Evolutionary conservation across 2,888 invertebrate species (phyloP), one percentile per base, ranked within the genome.

Genomic region (Pecten maximus): DNA sequence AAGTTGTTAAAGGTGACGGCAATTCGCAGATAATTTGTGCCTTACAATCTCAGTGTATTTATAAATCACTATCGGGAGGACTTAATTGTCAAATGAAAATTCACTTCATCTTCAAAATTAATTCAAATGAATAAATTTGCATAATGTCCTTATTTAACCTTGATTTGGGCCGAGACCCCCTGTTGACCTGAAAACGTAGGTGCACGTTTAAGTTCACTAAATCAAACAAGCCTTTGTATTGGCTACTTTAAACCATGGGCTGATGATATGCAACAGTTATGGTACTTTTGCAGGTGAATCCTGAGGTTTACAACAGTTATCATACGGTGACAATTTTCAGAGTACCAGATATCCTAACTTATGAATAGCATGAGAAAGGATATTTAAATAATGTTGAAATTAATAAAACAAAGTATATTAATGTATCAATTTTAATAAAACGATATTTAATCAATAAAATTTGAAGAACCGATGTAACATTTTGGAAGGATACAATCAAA

Each of bases 61-160:
- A 74, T 74, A 74, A 35, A 35, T 74, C 35, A 10, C 74, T 4
- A 74, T 28, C 74, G 35, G 74, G 74, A 74, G 10, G 74, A 74
- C 35, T 74, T 74, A 74, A 74, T 74, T 74, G 74, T 74, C 74
- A 74, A 74, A 74, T 74, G 74, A 74, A 74, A 74, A 74, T 6
- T 74, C 74, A 74, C 28, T 74, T 74, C 74, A 74, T 74, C 74
- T 74, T 74, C 74, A 74, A 74, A 74, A 74, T 74, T 74, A 74
- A 74, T 74, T 74, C 74, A 74, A 74, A 74, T 74, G 74, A 74
- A 74, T 74, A 74, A 74, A 74, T 74, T 74, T 74, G 74, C 74
- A 74, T 74, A 6, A 28, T 74, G 28, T 74, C 28, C 74, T 10
- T 74, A 28, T 28, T 74, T 74, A 74, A 74, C 74, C 74, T 74